Percentiles rank a stretch among this genome's conserved stretches.
phyloP scores from a whole-genome alignment of 2,797 vertebrate species.

The Acestrorhynchus altus region DNA sequence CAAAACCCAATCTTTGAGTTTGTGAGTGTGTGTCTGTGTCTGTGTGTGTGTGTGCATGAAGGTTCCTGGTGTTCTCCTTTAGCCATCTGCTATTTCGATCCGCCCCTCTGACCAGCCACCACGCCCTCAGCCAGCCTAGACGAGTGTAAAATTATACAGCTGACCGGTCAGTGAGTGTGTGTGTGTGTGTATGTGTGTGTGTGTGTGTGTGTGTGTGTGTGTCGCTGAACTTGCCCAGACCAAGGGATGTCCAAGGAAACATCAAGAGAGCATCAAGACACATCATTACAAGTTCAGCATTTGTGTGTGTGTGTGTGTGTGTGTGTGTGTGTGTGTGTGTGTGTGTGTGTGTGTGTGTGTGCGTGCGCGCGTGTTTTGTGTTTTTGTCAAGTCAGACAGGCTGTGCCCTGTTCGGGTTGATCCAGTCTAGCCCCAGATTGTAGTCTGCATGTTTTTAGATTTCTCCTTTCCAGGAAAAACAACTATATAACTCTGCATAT shows the following conservation, averaged over 20 bases:
- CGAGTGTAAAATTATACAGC: slow-evolving; percentile 62
- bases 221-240: not conserved
- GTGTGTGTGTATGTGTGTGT: slow-evolving; percentile 18
- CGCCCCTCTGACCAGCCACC: slow-evolving; percentile 64
- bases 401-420: slow-evolving; percentile 43
- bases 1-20: slow-evolving; percentile 62
- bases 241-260: not conserved
- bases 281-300: slow-evolving; percentile 7
- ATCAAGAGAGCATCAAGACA: slow-evolving; percentile 27
- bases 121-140: slow-evolving; percentile 70
- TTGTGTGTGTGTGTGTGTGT: slow-evolving; percentile 31
- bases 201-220: slow-evolving; percentile 11
- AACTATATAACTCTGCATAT: slow-evolving; percentile 8
- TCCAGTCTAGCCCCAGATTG: slow-evolving; percentile 40
- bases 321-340: not conserved
- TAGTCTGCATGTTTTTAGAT: slow-evolving; percentile 33
- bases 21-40: slow-evolving; percentile 62
- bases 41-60: not conserved
- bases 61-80: slow-evolving; percentile 66
- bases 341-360: slow-evolving; percentile 29
- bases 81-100: slow-evolving; percentile 76
- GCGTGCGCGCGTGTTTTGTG: slow-evolving; percentile 24
- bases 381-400: slow-evolving; percentile 50
- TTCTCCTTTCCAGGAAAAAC: slow-evolving; percentile 42
- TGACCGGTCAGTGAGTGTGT: slow-evolving; percentile 10